Evolutionary conservation across 2,113 vertebrate genomes (phyloP).

Genomic region (Leiothrix lutea): DNA sequence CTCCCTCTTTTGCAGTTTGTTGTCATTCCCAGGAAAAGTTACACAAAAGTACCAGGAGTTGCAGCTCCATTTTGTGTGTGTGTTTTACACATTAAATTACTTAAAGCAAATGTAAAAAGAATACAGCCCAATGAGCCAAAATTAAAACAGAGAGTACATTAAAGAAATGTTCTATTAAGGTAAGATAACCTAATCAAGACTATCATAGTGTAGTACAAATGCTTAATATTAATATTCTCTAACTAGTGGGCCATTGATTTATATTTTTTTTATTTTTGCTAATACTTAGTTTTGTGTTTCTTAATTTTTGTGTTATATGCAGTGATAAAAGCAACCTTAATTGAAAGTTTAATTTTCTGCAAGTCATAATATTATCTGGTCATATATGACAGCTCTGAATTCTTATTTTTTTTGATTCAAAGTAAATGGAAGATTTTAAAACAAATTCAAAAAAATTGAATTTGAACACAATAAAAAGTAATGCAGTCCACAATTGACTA

Average conservation of each 20-base stretch:
- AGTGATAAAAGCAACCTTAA: background rate
- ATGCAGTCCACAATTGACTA: background rate
- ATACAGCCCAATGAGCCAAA: background rate
- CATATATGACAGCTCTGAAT: background rate
- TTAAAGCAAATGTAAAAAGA: background rate
- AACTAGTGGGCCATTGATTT: rapidly evolving
- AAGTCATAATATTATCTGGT: background rate
- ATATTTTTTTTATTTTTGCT: background rate
- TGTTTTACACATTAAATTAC: background rate
- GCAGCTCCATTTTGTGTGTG: background rate
- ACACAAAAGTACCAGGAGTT: rapidly evolving
- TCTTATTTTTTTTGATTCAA: background rate
- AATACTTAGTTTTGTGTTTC: background rate
- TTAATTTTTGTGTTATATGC: background rate
- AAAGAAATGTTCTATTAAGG: background rate
- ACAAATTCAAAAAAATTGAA: background rate
- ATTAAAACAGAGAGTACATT: background rate
- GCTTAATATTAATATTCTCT: background rate
- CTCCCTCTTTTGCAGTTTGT: background rate
- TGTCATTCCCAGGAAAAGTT: background rate
- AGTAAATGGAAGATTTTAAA: background rate
- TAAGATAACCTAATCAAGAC: background rate
- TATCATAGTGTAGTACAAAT: background rate
- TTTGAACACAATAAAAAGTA: background rate
- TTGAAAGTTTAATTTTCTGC: background rate